phyloP scores from a whole-genome alignment of 2,797 vertebrate genomes.

The Molossus molossus region DNA sequence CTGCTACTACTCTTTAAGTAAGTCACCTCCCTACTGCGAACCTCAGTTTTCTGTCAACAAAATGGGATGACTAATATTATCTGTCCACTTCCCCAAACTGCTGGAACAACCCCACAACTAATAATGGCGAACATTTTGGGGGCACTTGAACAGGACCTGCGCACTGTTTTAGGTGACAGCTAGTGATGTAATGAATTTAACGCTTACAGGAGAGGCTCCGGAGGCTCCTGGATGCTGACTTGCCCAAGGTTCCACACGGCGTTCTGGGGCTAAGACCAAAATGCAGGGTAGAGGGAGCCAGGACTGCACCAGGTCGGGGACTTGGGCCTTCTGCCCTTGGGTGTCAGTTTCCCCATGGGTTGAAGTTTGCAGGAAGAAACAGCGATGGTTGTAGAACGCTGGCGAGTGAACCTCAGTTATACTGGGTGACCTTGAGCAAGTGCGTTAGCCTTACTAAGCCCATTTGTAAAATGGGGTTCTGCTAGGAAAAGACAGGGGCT shows the following conservation, averaged over 20 bases:
- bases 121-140: not conserved
- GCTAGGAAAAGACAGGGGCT: not conserved
- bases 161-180: not conserved
- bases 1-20: not conserved
- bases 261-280: not conserved
- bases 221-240: not conserved
- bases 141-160: not conserved
- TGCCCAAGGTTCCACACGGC: not conserved
- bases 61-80: not conserved
- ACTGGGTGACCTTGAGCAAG: constrained; percentile 4
- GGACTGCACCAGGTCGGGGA: not conserved
- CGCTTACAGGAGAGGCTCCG: not conserved
- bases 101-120: not conserved
- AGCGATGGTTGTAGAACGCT: not conserved
- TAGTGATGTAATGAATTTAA: not conserved
- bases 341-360: constrained; percentile 36
- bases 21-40: not conserved
- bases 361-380: not conserved
- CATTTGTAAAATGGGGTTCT: constrained; percentile 5
- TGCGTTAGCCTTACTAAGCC: constrained; percentile 24
- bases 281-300: not conserved
- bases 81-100: not conserved
- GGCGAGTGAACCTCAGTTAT: not conserved
- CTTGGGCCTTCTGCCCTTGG: not conserved
- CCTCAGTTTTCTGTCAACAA: not conserved